Base-by-base conservation (phyloP, 2,113 vertebrate species). In the Gymnocephalus cernua region DNA sequence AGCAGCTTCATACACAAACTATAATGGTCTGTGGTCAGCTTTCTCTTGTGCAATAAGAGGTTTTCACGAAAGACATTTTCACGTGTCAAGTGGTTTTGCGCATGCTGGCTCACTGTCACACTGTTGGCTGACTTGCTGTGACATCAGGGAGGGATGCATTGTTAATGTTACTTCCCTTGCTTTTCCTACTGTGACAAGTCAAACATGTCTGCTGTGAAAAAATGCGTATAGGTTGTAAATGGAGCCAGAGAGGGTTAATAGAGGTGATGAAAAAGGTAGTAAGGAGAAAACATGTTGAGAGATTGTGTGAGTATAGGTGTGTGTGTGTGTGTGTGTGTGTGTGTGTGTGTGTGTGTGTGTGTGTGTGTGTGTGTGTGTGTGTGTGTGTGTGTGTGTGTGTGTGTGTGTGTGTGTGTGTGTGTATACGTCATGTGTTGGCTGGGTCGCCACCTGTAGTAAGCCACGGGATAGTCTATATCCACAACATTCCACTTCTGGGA, bases 371-470 rank as follows among this genome's bases (percentile, higher is more conserved):
- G 29, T 29, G 29, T 29, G 29, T 29, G 29, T 29, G 29, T 29
- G 29, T 29, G 29, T 29, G 29, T 29, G 29, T 29, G 29, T 29
- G 29, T 29, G 29, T 29, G 29, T 29, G 29, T 29, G 29, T 29
- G 29, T 29, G 29, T 29, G 29, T 29, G 29, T 29, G 29, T 29
- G 29, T 29, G 29, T 29, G 29, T 29, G 29, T 29, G 69, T 80
- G 47, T 67, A 59, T 50, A 23, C 44, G 41, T 82, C 7, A 4
- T 74, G 51, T 47, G 54, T 23, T 18, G 63, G 66, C 56, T 41
- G 44, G 64, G 77, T 72, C 14, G 59, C 65, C 82, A 41, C 57
- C 71, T 74, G 70, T 51, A 77, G 70, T 78, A 63, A 81, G 68
- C 81, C 79, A 59, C 59, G 38, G 88, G 83, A 86, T 41, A 41